phyloP scores from a whole-genome alignment of 2,888 invertebrate species.

The Melolontha melolontha region DNA sequence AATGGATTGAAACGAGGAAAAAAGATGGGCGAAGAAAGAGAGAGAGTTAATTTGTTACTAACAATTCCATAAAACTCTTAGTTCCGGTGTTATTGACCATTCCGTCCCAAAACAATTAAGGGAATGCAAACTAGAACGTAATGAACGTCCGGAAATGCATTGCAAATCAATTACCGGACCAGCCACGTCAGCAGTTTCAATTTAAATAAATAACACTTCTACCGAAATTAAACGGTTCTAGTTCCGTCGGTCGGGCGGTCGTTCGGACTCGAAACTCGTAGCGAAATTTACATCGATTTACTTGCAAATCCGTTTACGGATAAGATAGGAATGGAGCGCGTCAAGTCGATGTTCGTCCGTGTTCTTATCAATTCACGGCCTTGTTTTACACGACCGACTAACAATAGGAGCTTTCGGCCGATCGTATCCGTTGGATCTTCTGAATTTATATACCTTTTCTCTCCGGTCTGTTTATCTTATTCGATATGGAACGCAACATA shows the following conservation, averaged over 20 bases:
- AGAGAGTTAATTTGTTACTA: no score
- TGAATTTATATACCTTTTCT: conserved; percentile 23
- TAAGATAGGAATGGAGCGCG: neutral
- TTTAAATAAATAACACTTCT: conserved; percentile 20
- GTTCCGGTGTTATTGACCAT: no score
- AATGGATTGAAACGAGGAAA: no score
- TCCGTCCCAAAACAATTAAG: no score
- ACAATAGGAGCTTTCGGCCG: conserved; percentile 18
- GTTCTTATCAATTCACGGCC: conserved; percentile 32
- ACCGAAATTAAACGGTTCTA: conserved; percentile 9
- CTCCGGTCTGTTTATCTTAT: conserved; percentile 27
- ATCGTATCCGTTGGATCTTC: conserved; percentile 22
- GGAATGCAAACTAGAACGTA: no score
- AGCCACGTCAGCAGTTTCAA: neutral
- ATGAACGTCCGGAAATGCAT: no score
- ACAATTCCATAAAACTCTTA: no score
- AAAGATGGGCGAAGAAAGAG: no score
- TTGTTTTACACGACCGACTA: conserved; percentile 30
- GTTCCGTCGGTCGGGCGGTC: no score
- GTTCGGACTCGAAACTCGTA: no score
- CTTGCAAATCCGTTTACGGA: no score
- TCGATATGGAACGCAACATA: neutral
- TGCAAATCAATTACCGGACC: neutral
- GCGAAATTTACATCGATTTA: no score
- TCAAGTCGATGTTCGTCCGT: conserved; percentile 17